A percentile compares a stretch with the other conserved stretches of the same genome.
Conservation (phyloP, 1,140 invertebrate genomes). For the Cotesia chilonis region DNA sequence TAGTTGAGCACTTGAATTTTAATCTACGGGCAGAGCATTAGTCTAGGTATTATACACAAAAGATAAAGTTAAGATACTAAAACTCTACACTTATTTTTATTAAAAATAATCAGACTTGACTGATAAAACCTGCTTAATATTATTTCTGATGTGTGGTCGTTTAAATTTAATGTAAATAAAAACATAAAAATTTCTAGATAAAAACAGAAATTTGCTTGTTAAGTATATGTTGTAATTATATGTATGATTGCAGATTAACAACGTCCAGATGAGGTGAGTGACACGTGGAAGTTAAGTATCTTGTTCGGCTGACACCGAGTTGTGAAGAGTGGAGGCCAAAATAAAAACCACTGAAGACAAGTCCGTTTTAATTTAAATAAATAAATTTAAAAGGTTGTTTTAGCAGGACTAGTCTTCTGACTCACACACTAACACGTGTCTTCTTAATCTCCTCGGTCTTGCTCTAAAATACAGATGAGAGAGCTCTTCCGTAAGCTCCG, state of each 20-base stretch:
- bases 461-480: too few species aligned
- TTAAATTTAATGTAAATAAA: too few species aligned
- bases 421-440: not conserved
- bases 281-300: constrained; percentile 34
- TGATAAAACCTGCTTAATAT: too few species aligned
- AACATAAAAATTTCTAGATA: too few species aligned
- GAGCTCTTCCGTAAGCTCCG: constrained; percentile 46
- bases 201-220: too few species aligned
- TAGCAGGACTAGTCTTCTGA: not conserved
- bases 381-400: constrained; percentile 31
- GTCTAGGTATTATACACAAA: too few species aligned
- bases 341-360: constrained; percentile 30
- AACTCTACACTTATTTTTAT: too few species aligned
- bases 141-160: too few species aligned
- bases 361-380: constrained; percentile 19
- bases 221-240: not conserved
- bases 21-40: too few species aligned
- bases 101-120: too few species aligned
- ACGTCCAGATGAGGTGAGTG: not conserved
- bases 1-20: too few species aligned
- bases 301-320: constrained; percentile 16
- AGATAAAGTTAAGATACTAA: too few species aligned
- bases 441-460: not conserved
- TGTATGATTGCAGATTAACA: constrained; percentile 4
- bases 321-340: not conserved